Evolutionary conservation across 2,113 vertebrate genomes (phyloP).

Genomic region (Anhinga anhinga): DNA sequence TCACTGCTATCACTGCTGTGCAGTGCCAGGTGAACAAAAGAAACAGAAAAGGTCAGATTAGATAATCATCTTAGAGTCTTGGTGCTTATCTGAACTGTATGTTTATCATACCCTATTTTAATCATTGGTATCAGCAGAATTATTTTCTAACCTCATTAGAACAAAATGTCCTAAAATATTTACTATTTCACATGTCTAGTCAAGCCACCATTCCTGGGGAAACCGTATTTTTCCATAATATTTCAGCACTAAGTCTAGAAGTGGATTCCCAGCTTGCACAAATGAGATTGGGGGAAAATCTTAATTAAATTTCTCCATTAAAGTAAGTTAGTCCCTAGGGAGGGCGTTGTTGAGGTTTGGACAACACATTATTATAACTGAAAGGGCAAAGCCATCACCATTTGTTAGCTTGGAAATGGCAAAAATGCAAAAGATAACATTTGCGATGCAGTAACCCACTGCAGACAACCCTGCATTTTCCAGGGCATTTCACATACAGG

Average conservation of each 20-base stretch:
- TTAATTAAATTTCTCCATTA: conserved; percentile 1
- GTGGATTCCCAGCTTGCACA: not conserved
- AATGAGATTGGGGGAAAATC: not conserved
- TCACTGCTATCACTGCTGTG: not conserved
- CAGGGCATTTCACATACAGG: not conserved
- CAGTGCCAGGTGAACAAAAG: not conserved
- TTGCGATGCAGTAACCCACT: not conserved
- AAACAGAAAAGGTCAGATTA: not conserved
- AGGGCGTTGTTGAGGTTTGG: not conserved
- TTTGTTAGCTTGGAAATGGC: not conserved
- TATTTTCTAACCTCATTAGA: conserved; percentile 4
- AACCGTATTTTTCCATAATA: not conserved
- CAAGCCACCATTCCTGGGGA: not conserved
- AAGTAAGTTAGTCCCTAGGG: not conserved
- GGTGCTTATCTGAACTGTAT: not conserved
- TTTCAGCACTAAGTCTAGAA: not conserved
- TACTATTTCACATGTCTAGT: not conserved
- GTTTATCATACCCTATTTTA: not conserved
- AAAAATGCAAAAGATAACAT: not conserved
- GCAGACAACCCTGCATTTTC: not conserved
- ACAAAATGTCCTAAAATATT: not conserved
- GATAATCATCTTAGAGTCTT: not conserved
- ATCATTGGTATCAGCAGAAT: not conserved
- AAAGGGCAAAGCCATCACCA: not conserved
- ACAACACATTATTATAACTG: not conserved